Evolutionary conservation across 2,113 vertebrate species (phyloP).

Genomic region (Corythornis cristatus): DNA sequence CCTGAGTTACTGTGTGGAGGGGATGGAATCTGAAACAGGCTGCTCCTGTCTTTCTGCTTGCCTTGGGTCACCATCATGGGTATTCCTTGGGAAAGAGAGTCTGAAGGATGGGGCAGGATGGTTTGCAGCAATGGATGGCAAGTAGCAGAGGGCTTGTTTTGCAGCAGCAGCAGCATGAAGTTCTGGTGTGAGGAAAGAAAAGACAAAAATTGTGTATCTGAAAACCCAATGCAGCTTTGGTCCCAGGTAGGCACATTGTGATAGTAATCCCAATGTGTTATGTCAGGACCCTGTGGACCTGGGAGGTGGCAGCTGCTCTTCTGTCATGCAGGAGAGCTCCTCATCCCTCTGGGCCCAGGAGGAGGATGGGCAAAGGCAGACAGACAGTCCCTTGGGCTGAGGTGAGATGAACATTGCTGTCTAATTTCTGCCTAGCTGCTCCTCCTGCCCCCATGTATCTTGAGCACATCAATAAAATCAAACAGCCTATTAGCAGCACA

Average conservation of each 20-base stretch:
- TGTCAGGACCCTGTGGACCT: not conserved
- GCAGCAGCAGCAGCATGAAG: rapidly evolving
- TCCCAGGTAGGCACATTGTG: not conserved
- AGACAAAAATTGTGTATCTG: not conserved
- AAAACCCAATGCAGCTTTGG: not conserved
- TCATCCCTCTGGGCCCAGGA: not conserved
- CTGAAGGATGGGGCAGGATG: not conserved
- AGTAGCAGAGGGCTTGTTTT: not conserved
- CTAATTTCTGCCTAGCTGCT: slow-evolving; percentile 8
- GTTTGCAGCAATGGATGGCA: not conserved
- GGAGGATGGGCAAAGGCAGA: not conserved
- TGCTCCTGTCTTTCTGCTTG: not conserved
- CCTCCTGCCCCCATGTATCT: not conserved
- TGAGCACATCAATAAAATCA: slow-evolving; percentile 49
- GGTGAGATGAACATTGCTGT: not conserved
- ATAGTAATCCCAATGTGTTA: not conserved
- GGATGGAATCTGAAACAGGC: not conserved
- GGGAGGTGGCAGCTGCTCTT: not conserved
- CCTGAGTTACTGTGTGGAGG: slow-evolving; percentile 41
- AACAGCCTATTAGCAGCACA: slow-evolving; percentile 21
- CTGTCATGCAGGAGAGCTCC: not conserved
- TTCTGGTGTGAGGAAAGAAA: not conserved
- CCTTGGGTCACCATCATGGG: not conserved
- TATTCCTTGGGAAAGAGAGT: not conserved
- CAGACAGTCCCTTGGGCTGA: not conserved